Evolutionary conservation across 2,888 invertebrate genomes (phyloP), one percentile per base, ranked within the genome.

Genomic region (Drosophila tanythrix): DNA sequence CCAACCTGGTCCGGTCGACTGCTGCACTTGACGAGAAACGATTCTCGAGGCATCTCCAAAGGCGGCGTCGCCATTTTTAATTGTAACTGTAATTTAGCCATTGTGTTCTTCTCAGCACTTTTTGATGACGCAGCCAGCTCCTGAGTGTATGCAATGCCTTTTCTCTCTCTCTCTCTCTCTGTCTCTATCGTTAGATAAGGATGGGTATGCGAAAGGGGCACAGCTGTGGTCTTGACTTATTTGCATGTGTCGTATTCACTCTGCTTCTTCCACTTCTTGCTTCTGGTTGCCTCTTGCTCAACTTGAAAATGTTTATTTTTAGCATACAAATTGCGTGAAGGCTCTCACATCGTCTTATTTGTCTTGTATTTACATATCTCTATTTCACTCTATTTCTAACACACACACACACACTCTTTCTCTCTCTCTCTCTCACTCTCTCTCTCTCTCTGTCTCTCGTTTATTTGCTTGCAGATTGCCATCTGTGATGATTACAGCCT

Each of bases 401-500:
- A 29, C 25, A 46, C 43, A 7, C 33, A 31, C 10, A 31, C 1
- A 21, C 21, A 21, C 21, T 1, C 21, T 21, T 1, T 21, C 1
- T 21, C 21, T 21, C 21, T 21, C 40, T 3, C 31, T 31, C 21
- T 21, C 25, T 6, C 15, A 46, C 21, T 52, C n/a, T 53, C 40
- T 27, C 35, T 29, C 15, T 58, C 29, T 21, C n/a, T 38, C 15
- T 52, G n/a, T 63, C 10, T 53, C 18, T 60, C 15, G 38, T 18
- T 15, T 52, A 18, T 46, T 53, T 50, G 18, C 29, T 62, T 96
- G 4, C 95, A 97, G 97, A 96, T 97, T 91, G 96, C 97, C 79
- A 94, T 97, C 88, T 97, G 97, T 93, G 97, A 97, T 91, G 97
- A 97, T 93, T 97, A 97, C 94, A 96, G 97, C 93, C 94, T 97